These are phyloP conservation scores for Rhamnusium bicolor DNA, from an alignment of 2,888 invertebrate genomes.

Conservation along the genomic window DNA sequence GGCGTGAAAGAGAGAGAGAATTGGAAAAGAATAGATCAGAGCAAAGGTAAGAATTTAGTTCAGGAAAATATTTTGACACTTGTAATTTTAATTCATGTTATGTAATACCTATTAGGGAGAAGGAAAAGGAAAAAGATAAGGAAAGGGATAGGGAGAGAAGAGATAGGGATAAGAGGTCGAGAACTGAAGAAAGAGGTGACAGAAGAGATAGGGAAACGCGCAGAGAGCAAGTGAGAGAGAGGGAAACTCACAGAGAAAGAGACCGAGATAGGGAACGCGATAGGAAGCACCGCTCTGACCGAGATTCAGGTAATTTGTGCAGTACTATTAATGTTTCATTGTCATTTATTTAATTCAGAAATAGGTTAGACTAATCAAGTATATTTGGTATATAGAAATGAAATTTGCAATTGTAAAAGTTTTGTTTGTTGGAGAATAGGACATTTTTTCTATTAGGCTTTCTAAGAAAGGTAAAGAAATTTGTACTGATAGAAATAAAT, in stretches of 20 bases:
- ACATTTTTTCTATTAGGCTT: too few relatives aligned
- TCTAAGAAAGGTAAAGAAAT: too few relatives aligned
- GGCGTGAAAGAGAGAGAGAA: slow-evolving; percentile 54
- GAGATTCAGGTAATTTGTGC: slow-evolving; percentile 60
- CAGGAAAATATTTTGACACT: not conserved
- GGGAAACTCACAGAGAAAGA: slow-evolving; percentile 55
- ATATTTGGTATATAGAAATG: too few relatives aligned
- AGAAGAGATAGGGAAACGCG: slow-evolving; percentile 50
- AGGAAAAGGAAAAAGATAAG: slow-evolving; percentile 58
- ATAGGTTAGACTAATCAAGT: too few relatives aligned
- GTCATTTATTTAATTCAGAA: not conserved
- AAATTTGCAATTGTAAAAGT: too few relatives aligned
- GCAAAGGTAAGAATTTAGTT: slow-evolving; percentile 52
- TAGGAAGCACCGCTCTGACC: slow-evolving; percentile 64
- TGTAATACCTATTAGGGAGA: slow-evolving; percentile 48
- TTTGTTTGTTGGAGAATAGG: too few relatives aligned
- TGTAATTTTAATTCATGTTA: slow-evolving; percentile 1
- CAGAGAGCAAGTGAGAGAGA: slow-evolving; percentile 43
- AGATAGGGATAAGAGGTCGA: slow-evolving; percentile 58
- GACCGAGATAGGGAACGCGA: slow-evolving; percentile 60
- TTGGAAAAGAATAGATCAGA: slow-evolving; percentile 55
- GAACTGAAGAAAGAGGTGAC: slow-evolving; percentile 57
- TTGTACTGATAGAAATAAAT: too few relatives aligned
- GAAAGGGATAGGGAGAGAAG: slow-evolving; percentile 57
- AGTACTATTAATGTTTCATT: not conserved